Evolutionary conservation across 2,797 vertebrate genomes (phyloP).

Genomic region (Labeo calbasu): DNA sequence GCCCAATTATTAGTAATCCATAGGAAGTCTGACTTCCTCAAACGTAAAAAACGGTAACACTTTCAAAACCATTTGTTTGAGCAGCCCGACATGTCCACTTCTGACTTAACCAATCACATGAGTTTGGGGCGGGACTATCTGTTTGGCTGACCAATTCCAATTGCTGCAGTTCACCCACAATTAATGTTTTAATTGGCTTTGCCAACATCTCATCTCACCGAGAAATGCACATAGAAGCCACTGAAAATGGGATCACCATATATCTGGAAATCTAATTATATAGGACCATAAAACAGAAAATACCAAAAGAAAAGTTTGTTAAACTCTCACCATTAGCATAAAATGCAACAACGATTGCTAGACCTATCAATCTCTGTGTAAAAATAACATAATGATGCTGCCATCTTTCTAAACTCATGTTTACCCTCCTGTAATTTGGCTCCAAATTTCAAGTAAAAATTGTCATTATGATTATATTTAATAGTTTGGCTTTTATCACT

Average conservation of each 20-base stretch:
- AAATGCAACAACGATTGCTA: background rate
- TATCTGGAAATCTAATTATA: no score
- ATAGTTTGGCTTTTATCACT: no score
- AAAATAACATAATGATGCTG: background rate
- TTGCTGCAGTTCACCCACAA: background rate
- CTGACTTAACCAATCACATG: background rate
- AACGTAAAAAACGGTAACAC: background rate
- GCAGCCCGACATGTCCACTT: background rate
- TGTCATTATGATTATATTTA: background rate
- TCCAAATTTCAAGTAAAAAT: background rate
- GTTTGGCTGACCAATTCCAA: background rate
- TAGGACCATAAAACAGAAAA: background rate
- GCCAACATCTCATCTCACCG: background rate
- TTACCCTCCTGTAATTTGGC: background rate
- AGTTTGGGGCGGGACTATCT: background rate
- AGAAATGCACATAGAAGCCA: no score
- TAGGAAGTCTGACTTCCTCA: background rate
- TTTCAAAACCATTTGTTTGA: background rate
- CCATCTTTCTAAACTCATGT: background rate
- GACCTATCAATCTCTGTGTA: background rate
- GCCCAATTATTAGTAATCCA: background rate
- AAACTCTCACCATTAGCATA: background rate
- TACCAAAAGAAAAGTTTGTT: background rate
- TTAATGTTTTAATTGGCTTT: conserved; percentile 15
- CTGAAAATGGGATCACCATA: background rate